These are phyloP conservation scores for Sarcophaga peregrina DNA, from an alignment of 1,140 invertebrate species.

Conservation along the genomic window DNA sequence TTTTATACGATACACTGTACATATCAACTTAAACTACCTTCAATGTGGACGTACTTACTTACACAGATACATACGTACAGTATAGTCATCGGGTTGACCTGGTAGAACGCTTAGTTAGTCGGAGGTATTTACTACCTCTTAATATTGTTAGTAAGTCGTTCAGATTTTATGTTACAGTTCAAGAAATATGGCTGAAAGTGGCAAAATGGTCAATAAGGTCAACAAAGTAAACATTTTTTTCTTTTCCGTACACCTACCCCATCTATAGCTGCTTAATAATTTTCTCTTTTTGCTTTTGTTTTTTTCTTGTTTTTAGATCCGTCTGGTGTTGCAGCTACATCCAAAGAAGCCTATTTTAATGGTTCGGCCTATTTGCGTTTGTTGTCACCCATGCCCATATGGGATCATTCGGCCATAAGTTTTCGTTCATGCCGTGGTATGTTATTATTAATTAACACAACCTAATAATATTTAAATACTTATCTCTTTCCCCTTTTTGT, in stretches of 20 bases:
- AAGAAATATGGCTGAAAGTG: background rate
- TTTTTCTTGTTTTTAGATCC: background rate
- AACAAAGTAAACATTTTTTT: background rate
- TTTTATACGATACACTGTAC: too few species aligned
- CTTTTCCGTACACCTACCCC: background rate
- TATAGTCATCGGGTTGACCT: constrained; percentile 30
- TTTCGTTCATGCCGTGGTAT: constrained; percentile 81
- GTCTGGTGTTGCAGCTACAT: constrained; percentile 42
- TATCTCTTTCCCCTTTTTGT: background rate
- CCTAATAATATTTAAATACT: background rate
- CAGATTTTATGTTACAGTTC: constrained; percentile 14
- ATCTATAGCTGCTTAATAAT: too few species aligned
- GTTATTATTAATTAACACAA: constrained; percentile 41
- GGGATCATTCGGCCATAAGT: constrained; percentile 81
- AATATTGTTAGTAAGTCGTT: background rate
- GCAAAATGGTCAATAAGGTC: background rate
- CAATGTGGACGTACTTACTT: background rate
- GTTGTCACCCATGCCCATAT: constrained; percentile 76
- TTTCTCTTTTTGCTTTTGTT: constrained; percentile 20
- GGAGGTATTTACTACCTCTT: background rate
- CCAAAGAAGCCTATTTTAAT: constrained; percentile 84
- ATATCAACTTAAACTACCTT: too few species aligned
- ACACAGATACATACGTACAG: background rate
- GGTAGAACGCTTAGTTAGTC: constrained; percentile 25
- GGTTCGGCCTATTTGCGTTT: constrained; percentile 79